A percentile compares a stretch with the other conserved stretches of the same genome.
phyloP scores from a whole-genome alignment of 2,797 vertebrate species.

The Steatocranus sp. region DNA sequence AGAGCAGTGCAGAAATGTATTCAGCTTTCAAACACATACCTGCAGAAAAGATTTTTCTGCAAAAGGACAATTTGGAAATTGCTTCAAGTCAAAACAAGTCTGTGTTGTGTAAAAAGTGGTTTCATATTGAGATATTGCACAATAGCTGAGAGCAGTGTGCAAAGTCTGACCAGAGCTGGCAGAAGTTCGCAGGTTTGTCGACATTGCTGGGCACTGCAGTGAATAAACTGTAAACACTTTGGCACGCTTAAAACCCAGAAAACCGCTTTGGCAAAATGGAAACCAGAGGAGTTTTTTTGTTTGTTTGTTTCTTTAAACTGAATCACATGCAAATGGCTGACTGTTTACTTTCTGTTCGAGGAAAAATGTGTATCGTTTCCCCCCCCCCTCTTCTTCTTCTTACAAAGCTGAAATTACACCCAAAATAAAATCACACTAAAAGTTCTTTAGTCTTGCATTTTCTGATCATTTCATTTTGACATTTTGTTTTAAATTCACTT shows the following conservation, averaged over 20 bases:
- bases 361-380: fast-evolving
- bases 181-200: neutral
- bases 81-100: constrained; percentile 43
- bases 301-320: fast-evolving
- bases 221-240: neutral
- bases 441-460: neutral
- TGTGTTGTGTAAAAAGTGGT: neutral
- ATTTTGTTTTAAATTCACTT: neutral
- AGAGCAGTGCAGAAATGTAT: neutral
- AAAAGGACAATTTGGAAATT: neutral
- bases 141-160: constrained; percentile 16
- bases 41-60: neutral
- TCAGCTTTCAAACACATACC: neutral
- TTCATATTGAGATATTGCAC: constrained; percentile 32
- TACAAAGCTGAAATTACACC: neutral
- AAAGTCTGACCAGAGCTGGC: constrained; percentile 10
- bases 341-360: neutral
- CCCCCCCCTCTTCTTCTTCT: fast-evolving
- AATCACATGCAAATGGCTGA: neutral
- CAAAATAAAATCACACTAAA: neutral
- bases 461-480: neutral
- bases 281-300: neutral
- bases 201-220: neutral
- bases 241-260: neutral
- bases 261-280: neutral